Evolutionary conservation across 2,113 vertebrate genomes (phyloP).

Genomic region (Axis porcinus): DNA sequence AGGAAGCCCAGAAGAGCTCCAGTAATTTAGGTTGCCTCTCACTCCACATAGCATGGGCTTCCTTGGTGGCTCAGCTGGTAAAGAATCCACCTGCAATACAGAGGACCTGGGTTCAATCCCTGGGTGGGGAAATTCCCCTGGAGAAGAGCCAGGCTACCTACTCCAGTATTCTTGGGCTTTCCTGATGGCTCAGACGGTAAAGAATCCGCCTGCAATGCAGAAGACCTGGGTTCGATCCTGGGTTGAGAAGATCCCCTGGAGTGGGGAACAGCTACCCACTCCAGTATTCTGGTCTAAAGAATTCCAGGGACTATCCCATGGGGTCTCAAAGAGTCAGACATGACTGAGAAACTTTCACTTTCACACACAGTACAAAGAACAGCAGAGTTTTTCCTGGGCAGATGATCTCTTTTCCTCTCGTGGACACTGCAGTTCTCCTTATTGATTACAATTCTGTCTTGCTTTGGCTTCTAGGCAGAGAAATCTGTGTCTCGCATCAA

Average conservation of each 20-base stretch:
- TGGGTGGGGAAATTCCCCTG: neutral
- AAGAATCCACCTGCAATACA: neutral
- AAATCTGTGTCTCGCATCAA: neutral
- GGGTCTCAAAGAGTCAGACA: neutral
- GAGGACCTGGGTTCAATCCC: neutral
- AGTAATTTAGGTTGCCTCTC: neutral
- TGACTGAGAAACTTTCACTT: accelerated
- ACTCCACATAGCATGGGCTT: neutral
- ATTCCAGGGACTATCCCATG: neutral
- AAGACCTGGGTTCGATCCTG: neutral
- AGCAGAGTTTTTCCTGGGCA: neutral
- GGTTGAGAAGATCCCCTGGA: neutral
- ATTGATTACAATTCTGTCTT: neutral
- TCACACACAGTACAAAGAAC: neutral
- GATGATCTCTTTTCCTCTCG: neutral
- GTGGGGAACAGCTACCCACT: neutral
- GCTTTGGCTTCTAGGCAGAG: neutral
- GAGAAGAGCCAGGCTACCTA: neutral
- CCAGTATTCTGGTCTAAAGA: neutral
- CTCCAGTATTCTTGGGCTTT: neutral
- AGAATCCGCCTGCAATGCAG: neutral
- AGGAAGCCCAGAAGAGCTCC: neutral
- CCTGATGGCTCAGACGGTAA: neutral
- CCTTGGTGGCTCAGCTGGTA: neutral
- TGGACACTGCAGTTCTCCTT: neutral